Evolutionary conservation across 2,113 vertebrate species (phyloP), one percentile per base, ranked within the genome.

Genomic region (Nerophis ophidion): DNA sequence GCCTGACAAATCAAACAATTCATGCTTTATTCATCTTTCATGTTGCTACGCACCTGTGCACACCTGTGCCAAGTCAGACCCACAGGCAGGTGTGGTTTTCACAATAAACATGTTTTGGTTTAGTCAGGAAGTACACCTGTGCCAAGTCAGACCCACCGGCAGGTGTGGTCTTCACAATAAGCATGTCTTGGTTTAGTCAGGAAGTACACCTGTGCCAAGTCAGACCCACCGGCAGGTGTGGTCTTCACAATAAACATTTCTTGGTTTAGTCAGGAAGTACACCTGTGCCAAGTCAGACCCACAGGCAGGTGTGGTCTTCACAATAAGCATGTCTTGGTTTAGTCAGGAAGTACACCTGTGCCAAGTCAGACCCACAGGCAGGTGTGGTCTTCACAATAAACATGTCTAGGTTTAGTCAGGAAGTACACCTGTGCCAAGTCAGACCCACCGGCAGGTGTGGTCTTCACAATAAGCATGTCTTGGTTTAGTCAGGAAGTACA

Each of bases 1-100:
- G 53, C 14, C 61, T 36, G 44, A 50, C 61, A 60, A 46, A 47
- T 42, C 15, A 78, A 70, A 78, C 70, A 64, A 76, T 59, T 61
- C n/a, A 44, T 53, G 17, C 50, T 54, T 62, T 58, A 70, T 68
- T 63, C 51, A 60, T 50, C 44, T 65, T 64, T 50, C 4, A 49
- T 48, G 48, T 15, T 1, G 38, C 61, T 59, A 46, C 58, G 45
- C 6, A 59, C 53, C 8, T 33, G 48, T 14, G 48, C 10, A 15
- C 34, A 44, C 48, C 26, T 26, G 26, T 9, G 16, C 52, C 34
- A 36, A 3, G 12, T 13, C 12, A 57, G n/a, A 26, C 36, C 8
- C 36, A 42, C 11, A 19, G 14, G 15, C 4, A 15, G 16, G 5
- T 44, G 14, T 57, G 17, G 34, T 54, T 26, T 11, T 16, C 34